Conservation (phyloP, 2,888 invertebrate genomes). For the Podotricha telesiphe region DNA sequence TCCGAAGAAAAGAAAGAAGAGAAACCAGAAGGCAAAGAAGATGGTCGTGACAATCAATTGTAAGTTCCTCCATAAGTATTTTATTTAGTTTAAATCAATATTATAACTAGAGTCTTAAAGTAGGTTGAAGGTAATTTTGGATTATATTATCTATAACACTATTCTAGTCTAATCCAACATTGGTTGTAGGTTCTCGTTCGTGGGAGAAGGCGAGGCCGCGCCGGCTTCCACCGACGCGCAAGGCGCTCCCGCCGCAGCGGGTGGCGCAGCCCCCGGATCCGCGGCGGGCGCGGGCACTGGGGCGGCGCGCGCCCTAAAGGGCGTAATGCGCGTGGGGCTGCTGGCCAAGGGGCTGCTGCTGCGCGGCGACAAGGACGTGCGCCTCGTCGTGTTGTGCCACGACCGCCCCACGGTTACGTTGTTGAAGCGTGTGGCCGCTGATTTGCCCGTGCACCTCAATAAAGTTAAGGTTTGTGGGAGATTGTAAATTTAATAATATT, state of each 20-base stretch:
- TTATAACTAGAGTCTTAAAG: too few relatives aligned
- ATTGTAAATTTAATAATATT: too few relatives aligned
- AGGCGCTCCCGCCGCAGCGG: slow-evolving; percentile 69
- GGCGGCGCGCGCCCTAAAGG: slow-evolving; percentile 90
- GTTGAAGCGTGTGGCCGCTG: slow-evolving; percentile 93
- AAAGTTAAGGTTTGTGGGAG: slow-evolving; percentile 70
- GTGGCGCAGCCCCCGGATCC: slow-evolving; percentile 64
- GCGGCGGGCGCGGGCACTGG: slow-evolving; percentile 83
- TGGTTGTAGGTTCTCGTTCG: slow-evolving; percentile 70
- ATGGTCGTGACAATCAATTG: slow-evolving; percentile 92
- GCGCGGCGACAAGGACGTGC: slow-evolving; percentile 94
- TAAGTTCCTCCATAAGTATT: slow-evolving; percentile 72
- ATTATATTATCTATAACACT: too few relatives aligned
- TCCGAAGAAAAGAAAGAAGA: slow-evolving; percentile 69
- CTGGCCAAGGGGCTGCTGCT: slow-evolving; percentile 90
- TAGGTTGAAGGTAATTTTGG: too few relatives aligned
- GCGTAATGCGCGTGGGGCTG: slow-evolving; percentile 98
- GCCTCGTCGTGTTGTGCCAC: slow-evolving; percentile 96
- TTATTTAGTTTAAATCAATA: not conserved
- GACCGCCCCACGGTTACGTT: slow-evolving; percentile 96
- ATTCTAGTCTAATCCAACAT: not conserved
- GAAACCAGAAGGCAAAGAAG: slow-evolving; percentile 86
- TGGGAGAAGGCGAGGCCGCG: slow-evolving; percentile 62
- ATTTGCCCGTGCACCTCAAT: slow-evolving; percentile 91
- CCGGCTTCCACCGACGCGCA: slow-evolving; percentile 63